phyloP scores from a whole-genome alignment of 2,113 vertebrate genomes.

The Cyanoderma ruficeps region DNA sequence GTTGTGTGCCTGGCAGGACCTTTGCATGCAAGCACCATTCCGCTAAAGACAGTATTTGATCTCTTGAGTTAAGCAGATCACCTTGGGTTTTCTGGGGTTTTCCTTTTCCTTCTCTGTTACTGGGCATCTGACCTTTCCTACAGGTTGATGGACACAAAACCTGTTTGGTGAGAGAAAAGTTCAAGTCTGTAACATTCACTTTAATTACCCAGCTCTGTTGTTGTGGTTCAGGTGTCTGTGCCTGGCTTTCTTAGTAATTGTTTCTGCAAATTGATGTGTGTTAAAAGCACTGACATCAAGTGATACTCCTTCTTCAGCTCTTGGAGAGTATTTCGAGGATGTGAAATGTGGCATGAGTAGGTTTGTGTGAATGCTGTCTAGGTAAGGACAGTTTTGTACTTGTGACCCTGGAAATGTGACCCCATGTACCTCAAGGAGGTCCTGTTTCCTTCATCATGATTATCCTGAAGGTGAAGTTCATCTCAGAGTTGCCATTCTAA shows the following conservation, averaged over 20 bases:
- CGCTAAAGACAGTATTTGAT: not conserved
- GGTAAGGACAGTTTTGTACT: not conserved
- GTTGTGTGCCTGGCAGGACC: not conserved
- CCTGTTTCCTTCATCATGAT: not conserved
- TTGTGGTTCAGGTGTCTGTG: not conserved
- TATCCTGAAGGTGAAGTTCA: not conserved
- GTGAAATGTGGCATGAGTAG: not conserved
- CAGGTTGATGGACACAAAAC: not conserved
- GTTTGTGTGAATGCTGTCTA: not conserved
- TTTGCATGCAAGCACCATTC: fast-evolving
- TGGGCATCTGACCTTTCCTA: not conserved
- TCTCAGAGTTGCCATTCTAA: not conserved
- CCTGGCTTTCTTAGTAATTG: not conserved
- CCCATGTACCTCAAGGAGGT: fast-evolving
- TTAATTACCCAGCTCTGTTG: not conserved
- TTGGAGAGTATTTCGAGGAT: not conserved
- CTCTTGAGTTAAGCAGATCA: not conserved
- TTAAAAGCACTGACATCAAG: not conserved
- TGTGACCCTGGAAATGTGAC: not conserved
- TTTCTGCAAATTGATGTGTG: not conserved
- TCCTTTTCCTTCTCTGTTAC: not conserved
- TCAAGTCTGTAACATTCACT: not conserved
- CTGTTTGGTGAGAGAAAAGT: not conserved
- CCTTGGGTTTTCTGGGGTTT: not conserved
- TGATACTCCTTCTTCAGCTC: fast-evolving